Conservation (phyloP, 2,888 invertebrate genomes). For the Tenthredo livida region DNA sequence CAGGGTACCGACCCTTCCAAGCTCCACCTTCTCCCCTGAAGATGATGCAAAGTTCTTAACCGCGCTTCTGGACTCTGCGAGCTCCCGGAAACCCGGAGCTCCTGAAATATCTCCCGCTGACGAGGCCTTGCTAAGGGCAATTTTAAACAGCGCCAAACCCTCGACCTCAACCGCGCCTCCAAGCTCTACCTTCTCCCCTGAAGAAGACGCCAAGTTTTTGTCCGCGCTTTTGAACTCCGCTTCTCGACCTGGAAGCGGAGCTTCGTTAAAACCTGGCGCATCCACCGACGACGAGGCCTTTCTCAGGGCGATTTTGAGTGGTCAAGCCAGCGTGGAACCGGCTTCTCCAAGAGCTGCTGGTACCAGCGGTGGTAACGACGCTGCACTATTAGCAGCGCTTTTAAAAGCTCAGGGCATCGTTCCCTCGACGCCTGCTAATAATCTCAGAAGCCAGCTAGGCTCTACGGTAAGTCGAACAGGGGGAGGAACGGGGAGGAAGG, state of each 20-base stretch:
- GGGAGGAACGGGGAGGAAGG: not conserved
- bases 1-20: conserved; percentile 55
- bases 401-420: conserved; percentile 87
- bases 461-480: conserved; percentile 79
- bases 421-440: conserved; percentile 83
- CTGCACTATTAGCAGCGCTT: conserved; percentile 85
- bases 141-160: conserved; percentile 64
- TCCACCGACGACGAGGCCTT: conserved; percentile 69
- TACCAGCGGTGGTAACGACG: conserved; percentile 83
- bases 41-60: conserved; percentile 73
- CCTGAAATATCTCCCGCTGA: conserved; percentile 59
- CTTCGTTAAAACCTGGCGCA: not conserved
- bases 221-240: conserved; percentile 67
- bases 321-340: conserved; percentile 65
- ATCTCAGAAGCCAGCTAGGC: conserved; percentile 81
- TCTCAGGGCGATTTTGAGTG: conserved; percentile 68
- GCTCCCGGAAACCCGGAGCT: not conserved
- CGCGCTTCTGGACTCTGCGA: conserved; percentile 66
- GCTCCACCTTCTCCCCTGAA: conserved; percentile 70
- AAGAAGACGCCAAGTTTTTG: conserved; percentile 73
- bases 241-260: conserved; percentile 20
- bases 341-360: conserved; percentile 67
- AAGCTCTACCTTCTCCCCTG: conserved; percentile 69
- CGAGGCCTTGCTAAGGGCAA: conserved; percentile 63
- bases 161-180: conserved; percentile 53